Conservation (phyloP, 2,797 vertebrate species). For the Poeciliopsis presidionis region DNA sequence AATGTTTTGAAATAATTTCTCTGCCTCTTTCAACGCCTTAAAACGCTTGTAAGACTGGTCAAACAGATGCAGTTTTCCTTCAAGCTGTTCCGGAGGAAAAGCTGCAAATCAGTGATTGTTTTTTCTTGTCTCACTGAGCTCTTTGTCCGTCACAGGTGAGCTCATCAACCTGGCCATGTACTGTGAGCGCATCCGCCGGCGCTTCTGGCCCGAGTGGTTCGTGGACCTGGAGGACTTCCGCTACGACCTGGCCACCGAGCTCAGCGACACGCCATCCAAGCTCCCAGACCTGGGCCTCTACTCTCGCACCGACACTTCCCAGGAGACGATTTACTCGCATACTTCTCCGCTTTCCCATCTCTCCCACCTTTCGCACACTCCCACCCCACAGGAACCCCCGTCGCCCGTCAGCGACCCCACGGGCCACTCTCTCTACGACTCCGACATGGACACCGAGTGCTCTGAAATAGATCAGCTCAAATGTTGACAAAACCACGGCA, state of each 20-base stretch:
- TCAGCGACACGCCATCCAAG: slow-evolving; percentile 83
- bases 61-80: background rate
- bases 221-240: slow-evolving; percentile 90
- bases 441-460: slow-evolving; percentile 95
- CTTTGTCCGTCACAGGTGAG: slow-evolving; percentile 84
- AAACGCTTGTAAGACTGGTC: background rate
- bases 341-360: slow-evolving; percentile 54
- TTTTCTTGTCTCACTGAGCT: background rate
- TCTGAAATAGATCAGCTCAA: slow-evolving; percentile 92
- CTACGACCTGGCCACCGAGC: slow-evolving; percentile 87
- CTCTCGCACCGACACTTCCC: slow-evolving; percentile 91
- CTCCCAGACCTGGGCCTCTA: slow-evolving; percentile 92
- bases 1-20: background rate
- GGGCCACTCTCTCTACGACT: slow-evolving; percentile 94
- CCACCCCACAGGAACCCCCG: slow-evolving; percentile 55
- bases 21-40: background rate
- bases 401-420: slow-evolving; percentile 95
- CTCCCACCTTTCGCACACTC: slow-evolving; percentile 59
- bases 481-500: slow-evolving; percentile 68
- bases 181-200: slow-evolving; percentile 95
- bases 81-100: background rate
- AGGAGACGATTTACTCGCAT: slow-evolving; percentile 87
- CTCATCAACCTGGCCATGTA: slow-evolving; percentile 99
- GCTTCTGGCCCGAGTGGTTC: slow-evolving; percentile 98
- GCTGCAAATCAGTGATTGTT: background rate